Base-by-base conservation (phyloP, 2,888 invertebrate species). In the Arge pagana region DNA sequence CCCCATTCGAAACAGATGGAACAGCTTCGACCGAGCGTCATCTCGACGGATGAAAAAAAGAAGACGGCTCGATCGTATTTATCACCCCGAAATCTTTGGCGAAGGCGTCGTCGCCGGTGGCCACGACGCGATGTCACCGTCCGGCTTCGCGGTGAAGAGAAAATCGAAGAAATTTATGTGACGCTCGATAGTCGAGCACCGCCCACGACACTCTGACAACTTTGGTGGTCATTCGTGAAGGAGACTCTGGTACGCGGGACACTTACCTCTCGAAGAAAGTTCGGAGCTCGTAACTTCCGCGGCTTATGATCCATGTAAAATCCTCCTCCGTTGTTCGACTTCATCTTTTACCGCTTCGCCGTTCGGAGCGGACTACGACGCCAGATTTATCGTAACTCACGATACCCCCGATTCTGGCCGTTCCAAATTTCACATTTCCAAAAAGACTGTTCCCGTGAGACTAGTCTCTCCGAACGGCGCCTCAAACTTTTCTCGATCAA, bases 241-340 rank as follows among this genome's bases (percentile, higher is more conserved):
- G n/a, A 15, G 11, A 28, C 19, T 19, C 18, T 11, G 18, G 18
- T 28, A 19, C 11, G n/a, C 35, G 45, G 45, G 45, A 45, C 45
- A 45, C 45, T 45, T 45, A 33, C 45, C 33, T 45, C 24, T 23
- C 23, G 35, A 45, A 23, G 45, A 45, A 45, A 45, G 45, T 45
- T 45, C 33, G 13, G 21, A 16, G 45, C 15, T 16, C 45, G 35
- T 45, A 45, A 45, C 45, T 45, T 35, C 33, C 16, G 23, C 33
- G 16, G 15, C 11, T 45, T 45, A 45, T 45, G 45, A 45, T 45
- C 45, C 45, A 45, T 45, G 45, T 31, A 35, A 45, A 45, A 45
- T 45, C 45, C 23, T 45, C 5, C 21, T n/a, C 45, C 16, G 45
- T 45, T n/a, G n/a, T n/a, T n/a, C 35, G 23, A 24, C 45, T 1